Evolutionary conservation across 2,113 vertebrate species (phyloP).

Genomic region (Stictonetta naevosa): DNA sequence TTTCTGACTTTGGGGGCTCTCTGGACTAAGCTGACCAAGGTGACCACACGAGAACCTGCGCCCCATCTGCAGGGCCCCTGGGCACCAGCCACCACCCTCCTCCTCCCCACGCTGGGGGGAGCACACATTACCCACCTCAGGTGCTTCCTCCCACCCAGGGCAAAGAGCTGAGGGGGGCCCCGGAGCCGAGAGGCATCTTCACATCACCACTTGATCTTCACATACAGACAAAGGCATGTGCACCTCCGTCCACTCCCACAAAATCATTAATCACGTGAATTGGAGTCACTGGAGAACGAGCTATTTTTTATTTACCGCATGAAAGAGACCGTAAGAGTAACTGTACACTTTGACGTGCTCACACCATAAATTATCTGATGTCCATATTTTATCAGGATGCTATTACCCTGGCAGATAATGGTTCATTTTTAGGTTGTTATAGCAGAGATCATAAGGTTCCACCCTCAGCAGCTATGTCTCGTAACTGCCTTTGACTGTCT

Average conservation of each 20-base stretch:
- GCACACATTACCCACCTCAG: fast-evolving
- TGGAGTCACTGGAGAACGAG: neutral
- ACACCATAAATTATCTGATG: conserved; percentile 63
- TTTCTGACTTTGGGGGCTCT: neutral
- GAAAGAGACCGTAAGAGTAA: neutral
- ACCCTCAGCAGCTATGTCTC: conserved; percentile 80
- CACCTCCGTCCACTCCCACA: neutral
- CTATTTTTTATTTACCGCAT: neutral
- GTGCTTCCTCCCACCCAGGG: fast-evolving
- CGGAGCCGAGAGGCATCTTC: neutral
- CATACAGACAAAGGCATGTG: neutral
- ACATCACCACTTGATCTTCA: fast-evolving
- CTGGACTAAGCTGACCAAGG: neutral
- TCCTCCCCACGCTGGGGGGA: neutral
- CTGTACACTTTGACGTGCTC: conserved; percentile 36
- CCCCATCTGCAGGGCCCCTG: fast-evolving
- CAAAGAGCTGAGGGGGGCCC: neutral
- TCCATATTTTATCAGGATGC: conserved; percentile 69
- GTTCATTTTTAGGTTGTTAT: conserved; percentile 76
- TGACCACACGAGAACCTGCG: fast-evolving
- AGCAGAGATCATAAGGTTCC: conserved; percentile 79
- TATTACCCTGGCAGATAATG: conserved; percentile 76
- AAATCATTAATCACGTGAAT: neutral
- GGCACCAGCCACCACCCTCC: fast-evolving
- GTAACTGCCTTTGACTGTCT: conserved; percentile 86